These are phyloP conservation scores for Trichoplusia ni DNA, from an alignment of 1,140 invertebrate species.

Conservation along the genomic window DNA sequence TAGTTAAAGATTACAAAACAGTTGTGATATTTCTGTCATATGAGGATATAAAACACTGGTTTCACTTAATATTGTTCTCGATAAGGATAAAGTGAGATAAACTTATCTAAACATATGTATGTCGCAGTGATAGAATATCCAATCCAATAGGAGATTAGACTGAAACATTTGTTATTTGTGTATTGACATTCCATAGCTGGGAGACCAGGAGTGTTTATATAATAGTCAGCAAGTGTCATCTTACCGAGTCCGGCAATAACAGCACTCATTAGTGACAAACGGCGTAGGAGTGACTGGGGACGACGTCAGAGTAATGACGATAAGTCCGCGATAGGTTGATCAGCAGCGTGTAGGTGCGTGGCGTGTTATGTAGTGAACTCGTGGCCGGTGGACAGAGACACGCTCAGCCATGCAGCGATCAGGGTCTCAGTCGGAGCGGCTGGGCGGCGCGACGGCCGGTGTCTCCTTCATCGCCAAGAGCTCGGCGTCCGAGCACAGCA, in stretches of 20 bases:
- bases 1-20: constrained; percentile 32
- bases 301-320: constrained; percentile 38
- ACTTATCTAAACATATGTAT: constrained; percentile 47
- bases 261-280: constrained; percentile 1
- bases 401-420: constrained; percentile 79
- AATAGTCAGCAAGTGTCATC: constrained; percentile 32
- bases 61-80: constrained; percentile 44
- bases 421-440: constrained; percentile 78
- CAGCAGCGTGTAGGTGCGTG: constrained; percentile 46
- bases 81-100: constrained; percentile 56
- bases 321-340: constrained; percentile 48
- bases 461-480: constrained; percentile 74
- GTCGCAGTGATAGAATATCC: constrained; percentile 31
- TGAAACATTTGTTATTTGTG: constrained; percentile 32
- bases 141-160: constrained; percentile 26
- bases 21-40: constrained; percentile 48
- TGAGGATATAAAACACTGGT: constrained; percentile 47
- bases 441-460: constrained; percentile 55
- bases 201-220: constrained; percentile 28
- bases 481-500: constrained; percentile 80
- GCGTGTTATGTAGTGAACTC: constrained; percentile 54
- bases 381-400: not conserved
- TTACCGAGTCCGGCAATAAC: constrained; percentile 9
- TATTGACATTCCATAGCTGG: constrained; percentile 26
- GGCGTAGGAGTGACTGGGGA: constrained; percentile 40